phyloP scores from a whole-genome alignment of 2,797 vertebrate species.

The Sebastes cheni region DNA sequence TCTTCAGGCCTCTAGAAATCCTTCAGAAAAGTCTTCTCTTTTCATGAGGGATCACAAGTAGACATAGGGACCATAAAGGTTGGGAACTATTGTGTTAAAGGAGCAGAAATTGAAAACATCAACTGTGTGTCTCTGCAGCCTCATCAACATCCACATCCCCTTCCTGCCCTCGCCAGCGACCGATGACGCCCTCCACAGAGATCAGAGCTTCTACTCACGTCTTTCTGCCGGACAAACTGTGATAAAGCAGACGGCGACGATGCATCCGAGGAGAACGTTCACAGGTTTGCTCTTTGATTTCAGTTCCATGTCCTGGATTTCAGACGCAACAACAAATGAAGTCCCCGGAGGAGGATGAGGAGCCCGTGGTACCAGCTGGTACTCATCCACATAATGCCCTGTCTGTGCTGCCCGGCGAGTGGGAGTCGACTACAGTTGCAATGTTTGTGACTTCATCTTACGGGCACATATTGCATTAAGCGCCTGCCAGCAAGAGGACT shows the following conservation, averaged over 20 bases:
- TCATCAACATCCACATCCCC: not conserved
- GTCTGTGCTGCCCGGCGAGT: conserved; percentile 81
- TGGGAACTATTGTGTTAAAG: not conserved
- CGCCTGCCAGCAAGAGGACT: conserved; percentile 72
- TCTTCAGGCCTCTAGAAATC: not conserved
- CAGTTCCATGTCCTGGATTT: conserved; percentile 80
- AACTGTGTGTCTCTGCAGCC: not conserved
- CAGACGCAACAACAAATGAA: conserved; percentile 73
- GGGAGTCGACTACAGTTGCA: conserved; percentile 82
- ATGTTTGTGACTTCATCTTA: conserved; percentile 86
- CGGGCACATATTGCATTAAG: conserved; percentile 76
- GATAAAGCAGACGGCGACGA: conserved; percentile 52
- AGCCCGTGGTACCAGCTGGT: conserved; percentile 85
- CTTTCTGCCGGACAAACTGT: conserved; percentile 67
- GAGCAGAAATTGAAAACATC: not conserved
- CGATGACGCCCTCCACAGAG: not conserved
- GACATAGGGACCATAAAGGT: not conserved
- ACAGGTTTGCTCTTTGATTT: conserved; percentile 64
- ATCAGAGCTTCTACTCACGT: conserved; percentile 74
- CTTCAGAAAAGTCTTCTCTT: not conserved
- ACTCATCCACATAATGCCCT: conserved; percentile 82
- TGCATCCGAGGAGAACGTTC: conserved; percentile 59
- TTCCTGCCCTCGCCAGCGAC: not conserved
- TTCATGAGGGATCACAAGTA: not conserved
- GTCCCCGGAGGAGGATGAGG: conserved; percentile 74